phyloP scores from a whole-genome alignment of 2,113 vertebrate genomes.

The Copsychus sechellarum region DNA sequence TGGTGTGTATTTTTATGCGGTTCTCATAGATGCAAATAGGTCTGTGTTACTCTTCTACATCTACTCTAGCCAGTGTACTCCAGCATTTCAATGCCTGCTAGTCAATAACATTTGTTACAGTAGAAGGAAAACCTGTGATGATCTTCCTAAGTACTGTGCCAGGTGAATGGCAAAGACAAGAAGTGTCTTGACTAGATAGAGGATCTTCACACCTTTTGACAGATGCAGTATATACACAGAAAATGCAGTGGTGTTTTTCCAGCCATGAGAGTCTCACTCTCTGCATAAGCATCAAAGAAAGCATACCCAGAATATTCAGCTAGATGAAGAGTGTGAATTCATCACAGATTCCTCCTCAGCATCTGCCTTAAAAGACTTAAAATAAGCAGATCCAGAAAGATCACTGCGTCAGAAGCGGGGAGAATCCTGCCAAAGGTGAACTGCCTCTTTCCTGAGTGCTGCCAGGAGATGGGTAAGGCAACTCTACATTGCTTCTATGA shows the following conservation, averaged over 20 bases:
- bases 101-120: not conserved
- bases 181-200: not conserved
- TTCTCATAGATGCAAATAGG: not conserved
- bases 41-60: not conserved
- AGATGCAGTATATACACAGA: not conserved
- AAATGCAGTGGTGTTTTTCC: not conserved
- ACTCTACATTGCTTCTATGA: not conserved
- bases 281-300: not conserved
- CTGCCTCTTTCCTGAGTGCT: not conserved
- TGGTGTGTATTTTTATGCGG: not conserved
- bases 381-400: not conserved
- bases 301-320: not conserved
- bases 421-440: not conserved
- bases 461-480: not conserved
- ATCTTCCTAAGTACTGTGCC: not conserved
- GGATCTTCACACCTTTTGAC: not conserved
- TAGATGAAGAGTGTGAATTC: not conserved
- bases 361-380: not conserved
- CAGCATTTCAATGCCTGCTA: not conserved
- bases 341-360: not conserved
- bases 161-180: not conserved
- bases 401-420: not conserved
- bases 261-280: not conserved
- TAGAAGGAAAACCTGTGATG: not conserved
- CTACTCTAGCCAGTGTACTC: not conserved